These are phyloP conservation scores for Melospiza melodia DNA, from an alignment of 2,113 vertebrate genomes.

Conservation along the genomic window DNA sequence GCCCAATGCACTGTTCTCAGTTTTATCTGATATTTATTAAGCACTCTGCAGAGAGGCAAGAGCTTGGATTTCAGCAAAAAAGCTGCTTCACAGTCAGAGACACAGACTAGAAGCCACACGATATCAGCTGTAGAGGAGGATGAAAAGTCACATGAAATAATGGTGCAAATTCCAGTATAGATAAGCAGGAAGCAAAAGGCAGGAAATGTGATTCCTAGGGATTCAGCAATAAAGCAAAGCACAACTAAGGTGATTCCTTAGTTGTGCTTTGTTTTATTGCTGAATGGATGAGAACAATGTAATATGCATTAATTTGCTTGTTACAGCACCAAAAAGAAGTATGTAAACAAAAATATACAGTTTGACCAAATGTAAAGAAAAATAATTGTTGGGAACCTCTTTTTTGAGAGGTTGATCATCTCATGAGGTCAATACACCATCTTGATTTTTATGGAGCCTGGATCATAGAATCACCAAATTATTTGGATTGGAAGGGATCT, in stretches of 20 bases:
- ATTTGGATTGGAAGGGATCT: background rate
- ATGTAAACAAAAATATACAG: background rate
- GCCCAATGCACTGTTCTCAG: background rate
- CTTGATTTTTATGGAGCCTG: background rate
- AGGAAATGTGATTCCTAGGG: background rate
- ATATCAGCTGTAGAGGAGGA: background rate
- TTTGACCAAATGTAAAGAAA: background rate
- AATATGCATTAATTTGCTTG: background rate
- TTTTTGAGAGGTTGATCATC: background rate
- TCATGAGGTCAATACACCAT: background rate
- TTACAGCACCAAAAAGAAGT: background rate
- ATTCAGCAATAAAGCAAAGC: background rate
- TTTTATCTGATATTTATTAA: conserved; percentile 1
- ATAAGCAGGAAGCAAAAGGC: background rate
- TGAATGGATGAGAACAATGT: background rate
- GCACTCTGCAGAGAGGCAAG: background rate
- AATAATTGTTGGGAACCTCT: background rate
- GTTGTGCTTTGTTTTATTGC: background rate
- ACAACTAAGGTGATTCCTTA: background rate
- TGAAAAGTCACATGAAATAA: fast-evolving
- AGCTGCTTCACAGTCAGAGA: conserved; percentile 8
- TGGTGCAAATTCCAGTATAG: background rate
- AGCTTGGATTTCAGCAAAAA: background rate
- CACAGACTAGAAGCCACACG: background rate
- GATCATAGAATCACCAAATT: background rate